phyloP scores from a whole-genome alignment of 2,888 invertebrate species.

The Molorchus minor region DNA sequence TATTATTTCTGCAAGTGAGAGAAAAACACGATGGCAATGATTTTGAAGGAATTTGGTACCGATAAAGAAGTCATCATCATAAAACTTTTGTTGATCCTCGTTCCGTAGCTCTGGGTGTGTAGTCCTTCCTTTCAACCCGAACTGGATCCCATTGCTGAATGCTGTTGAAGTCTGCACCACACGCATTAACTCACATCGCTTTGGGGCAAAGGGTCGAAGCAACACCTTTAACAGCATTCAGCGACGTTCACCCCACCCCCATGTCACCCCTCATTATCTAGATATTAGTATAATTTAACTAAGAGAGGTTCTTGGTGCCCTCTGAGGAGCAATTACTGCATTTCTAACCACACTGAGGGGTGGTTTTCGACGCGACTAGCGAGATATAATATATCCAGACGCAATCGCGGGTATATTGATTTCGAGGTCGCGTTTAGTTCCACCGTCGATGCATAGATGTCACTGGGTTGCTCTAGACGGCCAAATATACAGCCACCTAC shows the following conservation, averaged over 20 bases:
- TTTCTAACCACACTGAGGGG: slow-evolving; percentile 22
- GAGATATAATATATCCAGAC: slow-evolving; percentile 5
- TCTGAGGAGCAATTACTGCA: slow-evolving; percentile 25
- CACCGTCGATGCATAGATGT: slow-evolving; percentile 28
- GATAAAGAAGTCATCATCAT: slow-evolving; percentile 36
- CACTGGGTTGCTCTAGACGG: slow-evolving; percentile 37
- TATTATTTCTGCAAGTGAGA: neutral
- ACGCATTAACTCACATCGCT: slow-evolving; percentile 60
- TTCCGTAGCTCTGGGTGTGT: slow-evolving; percentile 56
- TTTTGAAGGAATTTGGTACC: slow-evolving; percentile 37
- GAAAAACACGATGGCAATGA: neutral
- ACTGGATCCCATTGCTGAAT: slow-evolving; percentile 49
- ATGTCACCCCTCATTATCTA: slow-evolving; percentile 30
- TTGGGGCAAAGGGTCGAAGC: slow-evolving; percentile 59
- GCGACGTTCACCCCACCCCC: slow-evolving; percentile 35
- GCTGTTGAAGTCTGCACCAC: slow-evolving; percentile 64
- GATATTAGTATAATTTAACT: slow-evolving; percentile 18
- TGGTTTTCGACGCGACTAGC: slow-evolving; percentile 25
- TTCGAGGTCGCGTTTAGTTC: slow-evolving; percentile 17
- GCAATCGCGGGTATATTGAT: slow-evolving; percentile 26
- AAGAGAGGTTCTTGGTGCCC: slow-evolving; percentile 14
- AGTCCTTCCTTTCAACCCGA: slow-evolving; percentile 43
- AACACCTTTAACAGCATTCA: slow-evolving; percentile 62
- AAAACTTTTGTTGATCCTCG: slow-evolving; percentile 28
- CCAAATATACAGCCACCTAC: slow-evolving; percentile 30